These are phyloP conservation scores for Drosophila chauvacae DNA, from an alignment of 1,140 invertebrate species.

Conservation along the genomic window DNA sequence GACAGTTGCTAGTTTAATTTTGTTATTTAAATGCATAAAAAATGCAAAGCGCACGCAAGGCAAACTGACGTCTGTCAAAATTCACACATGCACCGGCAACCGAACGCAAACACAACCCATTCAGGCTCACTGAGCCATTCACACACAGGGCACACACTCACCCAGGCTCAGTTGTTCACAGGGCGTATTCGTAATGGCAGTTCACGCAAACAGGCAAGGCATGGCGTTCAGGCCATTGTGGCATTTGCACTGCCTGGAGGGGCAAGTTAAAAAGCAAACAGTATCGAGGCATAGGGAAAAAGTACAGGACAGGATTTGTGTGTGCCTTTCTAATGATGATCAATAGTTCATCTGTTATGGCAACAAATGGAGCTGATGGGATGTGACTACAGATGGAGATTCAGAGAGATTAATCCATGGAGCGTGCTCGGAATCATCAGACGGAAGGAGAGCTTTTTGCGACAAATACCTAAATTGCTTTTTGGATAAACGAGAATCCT, in stretches of 20 bases:
- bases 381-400: slow-evolving; percentile 11
- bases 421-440: slow-evolving; percentile 4
- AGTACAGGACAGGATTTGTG: background rate
- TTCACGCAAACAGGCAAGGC: slow-evolving; percentile 10
- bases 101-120: slow-evolving; percentile 35
- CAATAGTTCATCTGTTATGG: slow-evolving; percentile 46
- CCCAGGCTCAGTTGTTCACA: slow-evolving; percentile 19
- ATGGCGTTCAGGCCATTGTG: slow-evolving; percentile 22
- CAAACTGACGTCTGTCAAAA: slow-evolving; percentile 58
- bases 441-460: background rate
- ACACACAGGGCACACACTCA: slow-evolving; percentile 22
- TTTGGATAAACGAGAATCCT: slow-evolving; percentile 9
- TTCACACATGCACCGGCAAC: slow-evolving; percentile 28
- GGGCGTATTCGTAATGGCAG: slow-evolving; percentile 68
- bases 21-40: slow-evolving; percentile 80
- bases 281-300: slow-evolving; percentile 15
- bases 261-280: slow-evolving; percentile 37
- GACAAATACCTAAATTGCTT: slow-evolving; percentile 20
- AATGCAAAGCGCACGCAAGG: slow-evolving; percentile 56
- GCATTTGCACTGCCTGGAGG: slow-evolving; percentile 22
- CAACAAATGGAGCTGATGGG: slow-evolving; percentile 31
- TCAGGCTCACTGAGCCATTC: slow-evolving; percentile 49
- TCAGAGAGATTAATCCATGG: slow-evolving; percentile 18
- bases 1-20: slow-evolving; percentile 70
- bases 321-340: slow-evolving; percentile 42